A percentile compares a stretch with the other conserved stretches of the same genome.
Conservation (phyloP, 2,113 vertebrate species). For the Hylia prasina region DNA sequence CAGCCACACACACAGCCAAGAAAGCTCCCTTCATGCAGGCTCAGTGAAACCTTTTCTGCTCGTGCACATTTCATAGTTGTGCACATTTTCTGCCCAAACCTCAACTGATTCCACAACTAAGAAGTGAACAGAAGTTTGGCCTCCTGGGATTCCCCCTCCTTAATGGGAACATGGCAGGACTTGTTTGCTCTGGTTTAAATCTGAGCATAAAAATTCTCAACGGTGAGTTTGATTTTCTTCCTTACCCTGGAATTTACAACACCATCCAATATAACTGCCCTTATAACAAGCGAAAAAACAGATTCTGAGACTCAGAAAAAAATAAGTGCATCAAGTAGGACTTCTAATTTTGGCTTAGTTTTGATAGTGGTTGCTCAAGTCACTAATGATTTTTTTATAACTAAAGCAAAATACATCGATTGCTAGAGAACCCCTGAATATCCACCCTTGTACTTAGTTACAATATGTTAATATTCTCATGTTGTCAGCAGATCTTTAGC, state of each 20-base stretch:
- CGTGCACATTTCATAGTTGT: too few relatives aligned
- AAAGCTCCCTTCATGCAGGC: not conserved
- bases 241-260: not conserved
- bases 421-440: not conserved
- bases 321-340: not conserved
- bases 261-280: not conserved
- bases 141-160: not conserved
- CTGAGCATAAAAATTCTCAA: not conserved
- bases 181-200: not conserved
- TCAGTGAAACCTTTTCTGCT: too few relatives aligned
- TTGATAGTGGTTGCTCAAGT: not conserved
- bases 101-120: not conserved
- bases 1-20: not conserved
- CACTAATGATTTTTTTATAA: not conserved
- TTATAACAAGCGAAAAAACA: not conserved
- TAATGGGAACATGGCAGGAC: not conserved
- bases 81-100: not conserved
- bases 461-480: slow-evolving; percentile 3
- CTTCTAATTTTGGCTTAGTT: not conserved
- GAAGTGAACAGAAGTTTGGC: not conserved
- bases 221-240: not conserved
- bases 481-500: slow-evolving; percentile 11
- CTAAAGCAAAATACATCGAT: not conserved
- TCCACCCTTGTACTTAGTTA: not conserved
- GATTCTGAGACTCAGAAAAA: not conserved